Base-by-base conservation (phyloP, 1,140 invertebrate genomes). In the Nomia melanderi region DNA sequence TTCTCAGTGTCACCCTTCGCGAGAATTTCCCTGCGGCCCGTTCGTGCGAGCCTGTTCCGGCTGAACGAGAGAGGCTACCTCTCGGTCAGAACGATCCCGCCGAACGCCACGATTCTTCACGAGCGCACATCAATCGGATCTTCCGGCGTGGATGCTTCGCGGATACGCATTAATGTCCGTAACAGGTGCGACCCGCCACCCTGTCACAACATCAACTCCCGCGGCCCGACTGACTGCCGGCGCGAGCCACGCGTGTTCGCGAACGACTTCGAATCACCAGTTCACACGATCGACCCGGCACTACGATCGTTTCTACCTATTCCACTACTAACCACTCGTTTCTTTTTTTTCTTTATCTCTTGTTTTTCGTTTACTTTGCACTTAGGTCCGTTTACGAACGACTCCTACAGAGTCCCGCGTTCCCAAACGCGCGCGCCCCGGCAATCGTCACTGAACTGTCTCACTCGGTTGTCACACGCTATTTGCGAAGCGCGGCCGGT, bases 1-100 rank as follows among this genome's bases (percentile, higher is more conserved):
- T 88, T 87, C 86, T 54, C 69, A 64, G 50, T 71, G 78, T 64
- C 77, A 77, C 65, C 67, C 81, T 77, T 67, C 66, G 67, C 63
- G 54, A 69, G 57, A 81, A 79, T 65, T 60, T 57, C 62, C 54
- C 53, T 66, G 60, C 23, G n/a, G 60, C 72, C 59, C 67, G 41
- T 5, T 76, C 41, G n/a, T 60, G 14, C 44, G 64, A 77, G 70
- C 77, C 77, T 57, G 57, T 81, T 67, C 66, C 81, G 60, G 17
- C 60, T 64, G 80, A 78, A 53, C 72, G 70, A 71, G 79, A 78
- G 67, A 77, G 65, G 71, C 33, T 47, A 71, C 47, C 65, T 70
- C 75, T 78, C 81, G 74, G 74, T 83, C 79, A 81, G 74, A 81
- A 69, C 79, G 81, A 25, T 53, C 60, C 62, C 53, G 63, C 44